Evolutionary conservation across 2,113 vertebrate genomes (phyloP).

Genomic region (Eonycteris spelaea): DNA sequence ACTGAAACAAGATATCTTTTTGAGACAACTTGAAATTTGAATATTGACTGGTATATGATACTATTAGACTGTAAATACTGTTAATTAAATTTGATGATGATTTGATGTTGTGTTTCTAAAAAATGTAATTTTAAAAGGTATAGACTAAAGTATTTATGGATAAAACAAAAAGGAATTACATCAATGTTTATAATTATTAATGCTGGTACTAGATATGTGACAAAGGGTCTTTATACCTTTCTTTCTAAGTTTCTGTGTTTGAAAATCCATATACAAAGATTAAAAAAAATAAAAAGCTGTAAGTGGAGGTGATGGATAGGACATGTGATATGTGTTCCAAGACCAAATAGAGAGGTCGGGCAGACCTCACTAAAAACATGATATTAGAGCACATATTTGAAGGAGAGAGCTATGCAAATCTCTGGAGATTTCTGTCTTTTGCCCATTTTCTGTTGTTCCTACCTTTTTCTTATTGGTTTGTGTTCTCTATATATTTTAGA

Average conservation of each 20-base stretch:
- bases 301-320: background rate
- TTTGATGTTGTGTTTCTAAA: background rate
- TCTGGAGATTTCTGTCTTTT: background rate
- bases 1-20: background rate
- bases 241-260: background rate
- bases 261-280: background rate
- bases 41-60: background rate
- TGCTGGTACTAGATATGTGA: background rate
- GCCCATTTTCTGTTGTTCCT: background rate
- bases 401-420: background rate
- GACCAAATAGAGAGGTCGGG: background rate
- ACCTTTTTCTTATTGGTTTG: background rate
- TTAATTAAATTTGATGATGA: background rate
- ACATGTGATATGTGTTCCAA: background rate
- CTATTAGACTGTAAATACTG: background rate
- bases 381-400: background rate
- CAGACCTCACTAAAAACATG: background rate
- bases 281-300: background rate
- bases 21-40: background rate
- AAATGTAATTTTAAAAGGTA: background rate
- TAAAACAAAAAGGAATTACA: background rate
- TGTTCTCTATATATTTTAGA: background rate
- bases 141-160: background rate
- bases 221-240: background rate
- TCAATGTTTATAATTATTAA: background rate